Percentiles rank a stretch among this genome's conserved stretches.
Conservation (phyloP, 1,140 invertebrate species). For the Holcopasites calliopsidis region DNA sequence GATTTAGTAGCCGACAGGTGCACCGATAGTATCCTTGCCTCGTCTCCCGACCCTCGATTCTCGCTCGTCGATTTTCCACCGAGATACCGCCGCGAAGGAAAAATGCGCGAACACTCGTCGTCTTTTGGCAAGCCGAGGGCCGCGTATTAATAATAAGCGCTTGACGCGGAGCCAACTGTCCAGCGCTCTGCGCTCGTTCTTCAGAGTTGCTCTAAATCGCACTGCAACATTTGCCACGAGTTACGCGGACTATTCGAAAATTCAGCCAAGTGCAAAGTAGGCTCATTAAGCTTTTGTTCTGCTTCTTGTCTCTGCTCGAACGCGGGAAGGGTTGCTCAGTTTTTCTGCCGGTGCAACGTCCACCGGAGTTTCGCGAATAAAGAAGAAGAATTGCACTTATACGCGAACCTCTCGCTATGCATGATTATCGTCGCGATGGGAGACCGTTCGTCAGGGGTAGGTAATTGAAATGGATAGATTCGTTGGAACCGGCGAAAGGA, state of each 20-base stretch:
- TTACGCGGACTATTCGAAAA: not conserved
- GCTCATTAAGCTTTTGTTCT: not conserved
- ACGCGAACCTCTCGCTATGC: constrained; percentile 1
- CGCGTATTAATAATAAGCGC: constrained; percentile 72
- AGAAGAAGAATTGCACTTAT: not conserved
- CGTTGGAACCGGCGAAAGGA: not conserved
- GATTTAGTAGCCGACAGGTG: constrained; percentile 79
- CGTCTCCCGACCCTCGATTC: not conserved
- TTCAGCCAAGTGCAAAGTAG: constrained; percentile 4
- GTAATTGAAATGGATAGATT: constrained; percentile 54
- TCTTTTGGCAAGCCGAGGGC: constrained; percentile 66
- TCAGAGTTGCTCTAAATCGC: not conserved
- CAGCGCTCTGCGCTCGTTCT: not conserved
- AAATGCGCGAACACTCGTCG: constrained; percentile 64
- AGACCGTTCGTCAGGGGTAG: constrained; percentile 4
- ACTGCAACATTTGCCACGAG: not conserved
- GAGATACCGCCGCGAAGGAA: constrained; percentile 36
- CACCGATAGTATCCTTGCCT: constrained; percentile 39
- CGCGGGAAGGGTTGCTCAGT: not conserved
- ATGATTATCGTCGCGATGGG: constrained; percentile 1
- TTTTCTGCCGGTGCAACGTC: no score
- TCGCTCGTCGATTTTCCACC: constrained; percentile 35
- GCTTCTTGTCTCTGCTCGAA: not conserved
- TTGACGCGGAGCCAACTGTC: constrained; percentile 64
- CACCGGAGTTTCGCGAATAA: constrained; percentile 18